Conservation (phyloP, 2,888 invertebrate genomes). For the Latrodectus hesperus region DNA sequence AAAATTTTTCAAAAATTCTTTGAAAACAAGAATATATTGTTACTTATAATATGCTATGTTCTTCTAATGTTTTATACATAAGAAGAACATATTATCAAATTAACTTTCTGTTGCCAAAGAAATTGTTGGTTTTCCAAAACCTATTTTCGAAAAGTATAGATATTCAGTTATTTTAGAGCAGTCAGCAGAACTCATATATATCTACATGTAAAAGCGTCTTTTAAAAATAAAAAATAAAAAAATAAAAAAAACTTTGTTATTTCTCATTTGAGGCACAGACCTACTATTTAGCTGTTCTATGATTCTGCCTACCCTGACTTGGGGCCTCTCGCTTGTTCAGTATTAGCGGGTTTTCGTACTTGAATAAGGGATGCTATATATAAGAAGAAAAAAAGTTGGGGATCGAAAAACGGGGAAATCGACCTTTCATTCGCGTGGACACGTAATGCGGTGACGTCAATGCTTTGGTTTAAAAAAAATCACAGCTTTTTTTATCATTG, state of each 20-base stretch:
- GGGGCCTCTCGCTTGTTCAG: background rate
- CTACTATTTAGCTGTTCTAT: background rate
- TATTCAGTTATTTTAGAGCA: too few species aligned
- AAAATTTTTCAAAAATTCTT: too few species aligned
- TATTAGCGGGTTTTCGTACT: background rate
- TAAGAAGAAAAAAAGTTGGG: background rate
- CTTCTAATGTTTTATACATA: too few species aligned
- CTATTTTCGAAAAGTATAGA: too few species aligned
- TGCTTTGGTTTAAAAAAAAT: background rate
- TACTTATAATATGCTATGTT: too few species aligned
- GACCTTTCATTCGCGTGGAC: slow-evolving; percentile 8
- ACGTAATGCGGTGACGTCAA: slow-evolving; percentile 29
- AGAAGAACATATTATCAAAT: too few species aligned
- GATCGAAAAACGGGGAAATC: background rate
- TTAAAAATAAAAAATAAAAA: background rate
- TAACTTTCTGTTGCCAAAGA: too few species aligned
- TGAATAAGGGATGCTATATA: background rate
- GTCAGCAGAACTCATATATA: too few species aligned
- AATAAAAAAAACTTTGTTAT: background rate
- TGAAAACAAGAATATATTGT: too few species aligned
- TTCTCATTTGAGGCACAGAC: background rate
- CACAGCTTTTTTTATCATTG: background rate
- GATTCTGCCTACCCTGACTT: background rate
- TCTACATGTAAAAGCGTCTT: too few species aligned
- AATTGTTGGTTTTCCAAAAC: too few species aligned